Percentiles rank a stretch among this genome's conserved stretches.
Evolutionary conservation across 2,888 invertebrate species (phyloP).

Genomic region (Campoletis raptor): DNA sequence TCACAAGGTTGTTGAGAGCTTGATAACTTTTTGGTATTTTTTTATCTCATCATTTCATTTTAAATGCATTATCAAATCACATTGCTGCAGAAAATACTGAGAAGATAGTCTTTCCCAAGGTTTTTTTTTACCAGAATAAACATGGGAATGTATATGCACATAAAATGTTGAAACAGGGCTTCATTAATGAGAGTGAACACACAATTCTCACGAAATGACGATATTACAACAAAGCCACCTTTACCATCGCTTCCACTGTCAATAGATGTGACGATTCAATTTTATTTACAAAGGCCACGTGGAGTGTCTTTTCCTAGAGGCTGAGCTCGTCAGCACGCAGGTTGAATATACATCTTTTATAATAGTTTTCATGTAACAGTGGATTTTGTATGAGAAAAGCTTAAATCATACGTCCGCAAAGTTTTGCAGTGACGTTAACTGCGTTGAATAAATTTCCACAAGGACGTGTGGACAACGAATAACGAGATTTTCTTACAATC

Average conservation of each 20-base stretch:
- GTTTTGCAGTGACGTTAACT: conserved; percentile 6
- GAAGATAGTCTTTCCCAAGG: not conserved
- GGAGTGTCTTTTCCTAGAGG: not conserved
- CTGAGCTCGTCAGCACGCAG: conserved; percentile 2
- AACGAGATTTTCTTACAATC: conserved; percentile 57
- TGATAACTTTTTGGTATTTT: not conserved
- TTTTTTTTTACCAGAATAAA: not conserved
- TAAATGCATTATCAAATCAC: no score
- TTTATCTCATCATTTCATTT: not conserved
- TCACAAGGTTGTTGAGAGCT: not conserved
- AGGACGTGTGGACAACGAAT: conserved; percentile 30
- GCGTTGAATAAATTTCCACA: conserved; percentile 53
- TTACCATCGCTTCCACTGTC: conserved; percentile 35
- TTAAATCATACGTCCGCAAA: conserved; percentile 13
- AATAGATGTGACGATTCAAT: conserved; percentile 37
- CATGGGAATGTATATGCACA: not conserved
- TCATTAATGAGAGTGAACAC: not conserved
- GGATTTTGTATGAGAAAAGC: not conserved
- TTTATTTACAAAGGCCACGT: conserved; percentile 17
- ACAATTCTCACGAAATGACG: conserved; percentile 17
- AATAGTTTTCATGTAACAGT: not conserved
- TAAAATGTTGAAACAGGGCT: not conserved
- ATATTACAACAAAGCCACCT: not conserved
- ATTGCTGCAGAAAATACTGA: not conserved
- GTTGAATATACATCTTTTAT: not conserved